These are phyloP conservation scores for Scolopax bukidnonensis DNA, from an alignment of 2,797 vertebrate genomes.

Conservation along the genomic window DNA sequence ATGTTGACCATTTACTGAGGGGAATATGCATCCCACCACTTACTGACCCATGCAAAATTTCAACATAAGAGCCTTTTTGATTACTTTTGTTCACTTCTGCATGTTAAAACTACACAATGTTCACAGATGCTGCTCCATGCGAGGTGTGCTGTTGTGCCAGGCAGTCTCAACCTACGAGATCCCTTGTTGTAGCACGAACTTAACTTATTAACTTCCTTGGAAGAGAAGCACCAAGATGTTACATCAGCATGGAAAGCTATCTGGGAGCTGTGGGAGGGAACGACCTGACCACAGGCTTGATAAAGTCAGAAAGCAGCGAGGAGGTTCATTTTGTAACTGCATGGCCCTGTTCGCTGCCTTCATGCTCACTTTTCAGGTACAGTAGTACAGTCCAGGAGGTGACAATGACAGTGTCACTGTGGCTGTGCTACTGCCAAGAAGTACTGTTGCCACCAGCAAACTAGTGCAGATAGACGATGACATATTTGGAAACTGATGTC, in stretches of 20 bases:
- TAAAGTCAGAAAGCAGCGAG: background rate
- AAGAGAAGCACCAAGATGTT: background rate
- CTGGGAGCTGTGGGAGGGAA: background rate
- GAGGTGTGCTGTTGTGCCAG: background rate
- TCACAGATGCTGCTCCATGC: background rate
- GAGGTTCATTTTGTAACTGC: background rate
- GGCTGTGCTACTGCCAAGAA: background rate
- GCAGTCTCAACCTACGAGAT: background rate
- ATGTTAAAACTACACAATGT: accelerated
- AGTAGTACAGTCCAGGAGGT: background rate
- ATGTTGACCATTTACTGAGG: background rate
- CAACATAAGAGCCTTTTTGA: background rate
- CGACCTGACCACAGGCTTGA: background rate
- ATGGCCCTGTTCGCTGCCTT: accelerated
- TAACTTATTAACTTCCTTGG: background rate
- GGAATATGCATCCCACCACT: background rate
- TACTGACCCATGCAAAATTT: background rate
- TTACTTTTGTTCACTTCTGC: background rate
- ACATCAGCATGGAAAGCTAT: background rate
- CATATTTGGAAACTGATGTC: background rate
- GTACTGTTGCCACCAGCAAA: background rate
- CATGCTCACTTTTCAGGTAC: accelerated
- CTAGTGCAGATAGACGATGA: background rate
- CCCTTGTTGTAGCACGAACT: background rate
- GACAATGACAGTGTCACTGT: background rate